Conservation (phyloP, 2,888 invertebrate genomes). For the Ectropis crepuscularia region DNA sequence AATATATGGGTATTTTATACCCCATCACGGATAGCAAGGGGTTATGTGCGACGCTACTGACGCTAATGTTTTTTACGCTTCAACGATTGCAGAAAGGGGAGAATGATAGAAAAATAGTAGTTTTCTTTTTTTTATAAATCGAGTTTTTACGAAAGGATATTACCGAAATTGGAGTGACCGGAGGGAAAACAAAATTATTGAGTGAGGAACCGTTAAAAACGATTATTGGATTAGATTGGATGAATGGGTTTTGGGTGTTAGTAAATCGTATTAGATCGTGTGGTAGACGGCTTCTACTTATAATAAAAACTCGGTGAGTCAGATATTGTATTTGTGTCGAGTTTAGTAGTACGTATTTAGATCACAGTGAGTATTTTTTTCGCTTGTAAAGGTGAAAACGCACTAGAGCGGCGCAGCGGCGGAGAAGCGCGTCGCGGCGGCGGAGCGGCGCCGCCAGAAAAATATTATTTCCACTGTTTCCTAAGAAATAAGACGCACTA, state of each 20-base stretch:
- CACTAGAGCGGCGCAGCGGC: too few species aligned
- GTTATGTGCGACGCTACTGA: constrained; percentile 27
- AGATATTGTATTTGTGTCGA: too few species aligned
- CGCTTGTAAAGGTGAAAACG: too few species aligned
- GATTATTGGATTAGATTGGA: constrained; percentile 70
- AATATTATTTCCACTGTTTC: too few species aligned
- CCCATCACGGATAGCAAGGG: constrained; percentile 23
- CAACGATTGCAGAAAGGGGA: constrained; percentile 61
- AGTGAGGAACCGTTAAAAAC: constrained; percentile 66
- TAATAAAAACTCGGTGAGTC: too few species aligned
- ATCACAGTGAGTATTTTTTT: too few species aligned
- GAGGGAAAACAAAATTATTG: constrained; percentile 74
- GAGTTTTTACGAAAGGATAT: constrained; percentile 73
- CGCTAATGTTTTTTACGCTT: constrained; percentile 58
- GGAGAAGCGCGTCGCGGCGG: too few species aligned
- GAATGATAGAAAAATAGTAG: constrained; percentile 47
- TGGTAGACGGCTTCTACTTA: constrained; percentile 24
- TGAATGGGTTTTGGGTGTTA: constrained; percentile 57
- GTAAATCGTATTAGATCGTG: constrained; percentile 51
- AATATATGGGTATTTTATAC: constrained; percentile 46
- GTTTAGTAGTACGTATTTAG: too few species aligned
- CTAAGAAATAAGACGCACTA: too few species aligned
- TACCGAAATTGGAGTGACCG: constrained; percentile 76
- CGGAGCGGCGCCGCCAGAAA: too few species aligned
- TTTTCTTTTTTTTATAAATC: constrained; percentile 72